Conservation (phyloP, 2,113 vertebrate genomes). For the Arvicanthis niloticus region DNA sequence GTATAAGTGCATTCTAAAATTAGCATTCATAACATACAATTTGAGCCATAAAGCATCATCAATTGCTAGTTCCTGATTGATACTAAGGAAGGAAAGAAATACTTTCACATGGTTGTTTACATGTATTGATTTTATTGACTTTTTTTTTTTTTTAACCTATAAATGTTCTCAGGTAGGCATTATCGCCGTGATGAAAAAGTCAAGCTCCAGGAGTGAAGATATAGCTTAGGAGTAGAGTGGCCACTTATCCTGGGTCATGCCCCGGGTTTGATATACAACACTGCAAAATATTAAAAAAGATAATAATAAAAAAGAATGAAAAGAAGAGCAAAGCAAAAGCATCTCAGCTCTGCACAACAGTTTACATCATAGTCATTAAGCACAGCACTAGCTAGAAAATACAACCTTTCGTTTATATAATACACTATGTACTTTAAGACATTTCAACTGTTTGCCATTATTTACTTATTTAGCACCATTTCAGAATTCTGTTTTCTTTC, state of each 20-base stretch:
- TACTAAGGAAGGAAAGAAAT: not conserved
- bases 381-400: not conserved
- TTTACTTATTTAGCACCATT: not conserved
- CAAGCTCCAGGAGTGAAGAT: not conserved
- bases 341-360: not conserved
- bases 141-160: conserved; percentile 26
- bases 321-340: not conserved
- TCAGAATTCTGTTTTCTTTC: not conserved
- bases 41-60: not conserved
- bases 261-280: not conserved
- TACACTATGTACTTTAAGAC: not conserved
- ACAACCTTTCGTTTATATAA: not conserved
- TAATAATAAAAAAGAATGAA: not conserved
- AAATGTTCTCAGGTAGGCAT: not conserved
- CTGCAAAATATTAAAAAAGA: not conserved
- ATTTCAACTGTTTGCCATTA: not conserved
- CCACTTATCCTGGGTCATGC: not conserved
- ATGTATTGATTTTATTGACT: not conserved
- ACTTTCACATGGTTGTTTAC: not conserved
- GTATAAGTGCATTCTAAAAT: not conserved
- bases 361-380: not conserved
- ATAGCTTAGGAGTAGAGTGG: not conserved
- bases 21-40: not conserved
- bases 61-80: not conserved
- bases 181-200: conserved; percentile 27